Evolutionary conservation across 2,113 vertebrate genomes (phyloP).

Genomic region (Neolamprologus sp.): DNA sequence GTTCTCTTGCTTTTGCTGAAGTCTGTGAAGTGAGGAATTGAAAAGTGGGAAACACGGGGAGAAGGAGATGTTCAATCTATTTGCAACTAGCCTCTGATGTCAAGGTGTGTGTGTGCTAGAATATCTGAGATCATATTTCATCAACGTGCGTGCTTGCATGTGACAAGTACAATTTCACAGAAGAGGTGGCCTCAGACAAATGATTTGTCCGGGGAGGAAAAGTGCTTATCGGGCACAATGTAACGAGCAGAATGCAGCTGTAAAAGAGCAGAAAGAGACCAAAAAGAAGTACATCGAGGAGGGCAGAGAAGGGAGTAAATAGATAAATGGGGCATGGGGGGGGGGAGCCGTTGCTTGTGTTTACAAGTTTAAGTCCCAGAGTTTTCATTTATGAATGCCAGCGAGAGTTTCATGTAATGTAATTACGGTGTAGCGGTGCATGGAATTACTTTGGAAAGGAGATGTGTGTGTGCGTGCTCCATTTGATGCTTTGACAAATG

Average conservation of each 20-base stretch:
- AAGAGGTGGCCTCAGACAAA: slow-evolving; percentile 33
- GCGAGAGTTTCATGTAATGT: neutral
- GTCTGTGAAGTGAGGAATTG: slow-evolving; percentile 2
- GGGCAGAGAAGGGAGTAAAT: neutral
- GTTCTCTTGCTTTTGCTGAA: neutral
- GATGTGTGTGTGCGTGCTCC: neutral
- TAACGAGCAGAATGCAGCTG: neutral
- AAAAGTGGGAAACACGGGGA: neutral
- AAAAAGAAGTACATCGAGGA: neutral
- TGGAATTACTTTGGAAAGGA: neutral
- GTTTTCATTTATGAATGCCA: slow-evolving; percentile 8
- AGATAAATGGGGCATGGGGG: slow-evolving; percentile 9
- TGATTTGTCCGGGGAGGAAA: neutral
- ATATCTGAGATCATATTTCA: slow-evolving; percentile 20
- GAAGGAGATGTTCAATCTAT: neutral
- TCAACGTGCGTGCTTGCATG: neutral
- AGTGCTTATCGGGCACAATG: slow-evolving; percentile 48
- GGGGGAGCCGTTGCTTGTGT: slow-evolving; percentile 15
- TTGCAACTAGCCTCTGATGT: neutral
- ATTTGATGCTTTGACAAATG: neutral
- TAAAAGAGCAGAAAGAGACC: neutral
- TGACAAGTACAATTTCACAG: slow-evolving; percentile 63
- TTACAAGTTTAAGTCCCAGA: slow-evolving; percentile 12
- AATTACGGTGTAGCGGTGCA: neutral
- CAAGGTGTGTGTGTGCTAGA: neutral